These are phyloP conservation scores for Harpalus rubripes DNA, from an alignment of 2,888 invertebrate genomes.

Conservation along the genomic window DNA sequence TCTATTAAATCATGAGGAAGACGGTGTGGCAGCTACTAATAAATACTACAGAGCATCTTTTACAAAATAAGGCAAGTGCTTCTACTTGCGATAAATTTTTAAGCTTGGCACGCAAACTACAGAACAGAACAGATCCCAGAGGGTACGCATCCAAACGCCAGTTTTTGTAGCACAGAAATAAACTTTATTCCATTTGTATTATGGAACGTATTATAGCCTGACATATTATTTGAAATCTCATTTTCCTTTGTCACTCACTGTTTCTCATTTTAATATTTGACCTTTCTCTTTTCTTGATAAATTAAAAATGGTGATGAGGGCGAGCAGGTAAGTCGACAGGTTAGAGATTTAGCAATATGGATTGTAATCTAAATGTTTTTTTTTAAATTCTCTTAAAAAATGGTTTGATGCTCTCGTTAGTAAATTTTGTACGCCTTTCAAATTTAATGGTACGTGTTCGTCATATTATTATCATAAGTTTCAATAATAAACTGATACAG, in stretches of 20 bases:
- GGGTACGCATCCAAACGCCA: background rate
- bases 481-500: too few species aligned
- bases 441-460: too few species aligned
- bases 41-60: constrained; percentile 39
- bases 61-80: constrained; percentile 42
- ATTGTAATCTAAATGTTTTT: too few species aligned
- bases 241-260: constrained; percentile 6
- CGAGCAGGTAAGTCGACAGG: too few species aligned
- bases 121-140: background rate
- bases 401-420: too few species aligned
- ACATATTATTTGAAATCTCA: constrained; percentile 12
- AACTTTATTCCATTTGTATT: constrained; percentile 11
- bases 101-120: constrained; percentile 31
- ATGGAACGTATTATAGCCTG: constrained; percentile 6
- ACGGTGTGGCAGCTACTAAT: constrained; percentile 23
- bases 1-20: constrained; percentile 43
- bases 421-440: too few species aligned
- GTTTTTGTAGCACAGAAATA: background rate
- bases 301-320: background rate
- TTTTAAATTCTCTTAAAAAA: too few species aligned
- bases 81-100: constrained; percentile 45
- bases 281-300: background rate
- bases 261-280: constrained; percentile 11
- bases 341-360: too few species aligned
- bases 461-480: too few species aligned